Evolutionary conservation across 2,888 invertebrate genomes (phyloP).

Genomic region (Notodonta dromedarius): DNA sequence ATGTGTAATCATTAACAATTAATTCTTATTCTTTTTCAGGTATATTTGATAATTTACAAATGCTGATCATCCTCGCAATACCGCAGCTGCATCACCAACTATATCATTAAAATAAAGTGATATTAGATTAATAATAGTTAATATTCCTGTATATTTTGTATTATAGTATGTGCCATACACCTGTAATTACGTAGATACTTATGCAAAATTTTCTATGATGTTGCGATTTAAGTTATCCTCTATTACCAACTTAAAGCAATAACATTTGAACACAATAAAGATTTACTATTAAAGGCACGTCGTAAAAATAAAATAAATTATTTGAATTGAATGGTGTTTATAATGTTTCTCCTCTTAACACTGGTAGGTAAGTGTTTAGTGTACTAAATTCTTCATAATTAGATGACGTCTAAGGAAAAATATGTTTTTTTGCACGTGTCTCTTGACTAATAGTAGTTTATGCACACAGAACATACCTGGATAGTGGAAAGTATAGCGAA

Average conservation of each 20-base stretch:
- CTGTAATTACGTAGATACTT: constrained; percentile 72
- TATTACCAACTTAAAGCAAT: constrained; percentile 71
- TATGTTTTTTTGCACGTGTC: too few species aligned
- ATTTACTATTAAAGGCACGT: constrained; percentile 76
- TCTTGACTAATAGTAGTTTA: too few species aligned
- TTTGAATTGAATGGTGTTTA: constrained; percentile 50
- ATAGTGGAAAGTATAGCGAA: too few species aligned
- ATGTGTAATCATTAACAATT: too few species aligned
- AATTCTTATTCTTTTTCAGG: constrained; percentile 52
- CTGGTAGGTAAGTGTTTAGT: too few species aligned
- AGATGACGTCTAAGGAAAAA: too few species aligned
- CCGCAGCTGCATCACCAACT: constrained; percentile 66
- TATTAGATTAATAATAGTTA: constrained; percentile 77
- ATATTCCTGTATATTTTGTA: constrained; percentile 83
- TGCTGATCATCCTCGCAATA: constrained; percentile 60
- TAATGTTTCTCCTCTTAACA: too few species aligned
- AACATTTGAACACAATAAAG: constrained; percentile 72
- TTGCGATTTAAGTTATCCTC: constrained; percentile 62
- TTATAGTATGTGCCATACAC: constrained; percentile 80
- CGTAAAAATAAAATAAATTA: constrained; percentile 64
- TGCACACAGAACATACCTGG: too few species aligned
- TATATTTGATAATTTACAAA: constrained; percentile 55
- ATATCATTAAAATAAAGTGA: constrained; percentile 82
- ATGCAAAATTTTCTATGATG: constrained; percentile 77
- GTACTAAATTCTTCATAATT: too few species aligned